Conservation (phyloP, 2,113 vertebrate genomes). For the Pao palembangensis region DNA sequence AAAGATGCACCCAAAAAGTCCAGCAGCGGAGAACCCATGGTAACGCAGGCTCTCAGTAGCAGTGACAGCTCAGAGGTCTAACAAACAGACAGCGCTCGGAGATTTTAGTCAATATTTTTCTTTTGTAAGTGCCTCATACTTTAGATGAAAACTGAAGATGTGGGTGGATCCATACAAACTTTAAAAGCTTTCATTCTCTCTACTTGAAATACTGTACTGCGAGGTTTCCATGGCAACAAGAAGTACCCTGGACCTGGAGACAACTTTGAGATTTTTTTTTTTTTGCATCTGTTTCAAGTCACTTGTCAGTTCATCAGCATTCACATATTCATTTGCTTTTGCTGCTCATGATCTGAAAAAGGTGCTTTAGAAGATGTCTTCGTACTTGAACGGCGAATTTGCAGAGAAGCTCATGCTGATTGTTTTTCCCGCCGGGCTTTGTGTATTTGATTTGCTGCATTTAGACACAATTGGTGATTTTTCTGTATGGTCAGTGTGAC, state of each 20-base stretch:
- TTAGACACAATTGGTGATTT: slow-evolving; percentile 29
- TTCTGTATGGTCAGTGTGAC: slow-evolving; percentile 51
- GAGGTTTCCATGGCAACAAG: slow-evolving; percentile 24
- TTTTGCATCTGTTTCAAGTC: slow-evolving; percentile 39
- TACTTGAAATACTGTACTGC: slow-evolving; percentile 62
- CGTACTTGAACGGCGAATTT: slow-evolving; percentile 12
- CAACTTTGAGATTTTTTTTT: not conserved
- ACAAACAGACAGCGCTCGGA: slow-evolving; percentile 31
- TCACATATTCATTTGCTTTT: slow-evolving; percentile 44
- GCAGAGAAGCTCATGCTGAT: not conserved
- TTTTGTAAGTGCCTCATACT: slow-evolving; percentile 75
- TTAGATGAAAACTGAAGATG: slow-evolving; percentile 50
- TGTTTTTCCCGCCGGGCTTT: slow-evolving; percentile 12
- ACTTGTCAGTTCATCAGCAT: slow-evolving; percentile 36
- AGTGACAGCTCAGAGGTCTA: slow-evolving; percentile 90
- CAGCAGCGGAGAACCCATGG: slow-evolving; percentile 77
- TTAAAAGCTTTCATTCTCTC: slow-evolving; percentile 55
- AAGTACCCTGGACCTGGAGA: slow-evolving; percentile 12
- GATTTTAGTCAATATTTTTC: slow-evolving; percentile 40
- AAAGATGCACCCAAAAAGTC: slow-evolving; percentile 60
- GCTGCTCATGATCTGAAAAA: slow-evolving; percentile 59
- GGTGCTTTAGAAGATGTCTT: slow-evolving; percentile 59
- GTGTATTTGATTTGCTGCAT: slow-evolving; percentile 35
- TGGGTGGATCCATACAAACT: slow-evolving; percentile 45
- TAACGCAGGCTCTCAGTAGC: slow-evolving; percentile 56